Base-by-base conservation (phyloP, 2,113 vertebrate genomes). In the Actinemys pallida region DNA sequence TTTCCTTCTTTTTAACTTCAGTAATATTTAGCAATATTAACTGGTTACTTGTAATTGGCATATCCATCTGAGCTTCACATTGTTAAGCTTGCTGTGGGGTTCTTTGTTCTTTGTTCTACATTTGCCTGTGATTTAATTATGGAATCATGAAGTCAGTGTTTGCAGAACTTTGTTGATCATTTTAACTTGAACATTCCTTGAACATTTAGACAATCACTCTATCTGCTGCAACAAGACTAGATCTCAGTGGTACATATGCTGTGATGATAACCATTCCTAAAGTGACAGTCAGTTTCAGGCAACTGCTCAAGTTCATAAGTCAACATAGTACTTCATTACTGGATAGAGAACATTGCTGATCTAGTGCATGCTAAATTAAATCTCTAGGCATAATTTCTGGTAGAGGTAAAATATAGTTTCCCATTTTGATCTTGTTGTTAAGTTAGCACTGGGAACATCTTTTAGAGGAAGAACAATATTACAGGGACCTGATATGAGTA, bases 241-340 rank as follows among this genome's bases (percentile, higher is more conserved):
- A 80, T 65, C 49, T 16, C 31, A 49, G 42, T 25, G 80, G 31
- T 65, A 56, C 5, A 5, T 72, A 3, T 0, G 4, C 45, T 82
- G 9, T 47, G 87, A 62, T 69, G 69, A 84, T n/a, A 72, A 59
- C 84, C 89, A 85, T 86, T 96, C 31, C 42, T 94, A 57, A 93
- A 94, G 84, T 3, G 14, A 50, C 47, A 93, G 72, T 49, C 79
- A 87, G 65, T 91, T 96, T 69, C 39, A 82, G 90, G 86, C 14
- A 85, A 96, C 83, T 76, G 16, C 69, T 93, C 0, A 1, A 56
- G 82, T 86, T 94, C 85, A 10, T 39, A 69, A 81, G 79, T 72
- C 88, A 84, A 1, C 72, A 8, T 0, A 65, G 76, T 57, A 90
- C 56, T 89, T 95, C 1, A 5, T 89, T 93, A 86, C 8, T 87